Base-by-base conservation (phyloP, 2,113 vertebrate species). In the Thomomys bottae region DNA sequence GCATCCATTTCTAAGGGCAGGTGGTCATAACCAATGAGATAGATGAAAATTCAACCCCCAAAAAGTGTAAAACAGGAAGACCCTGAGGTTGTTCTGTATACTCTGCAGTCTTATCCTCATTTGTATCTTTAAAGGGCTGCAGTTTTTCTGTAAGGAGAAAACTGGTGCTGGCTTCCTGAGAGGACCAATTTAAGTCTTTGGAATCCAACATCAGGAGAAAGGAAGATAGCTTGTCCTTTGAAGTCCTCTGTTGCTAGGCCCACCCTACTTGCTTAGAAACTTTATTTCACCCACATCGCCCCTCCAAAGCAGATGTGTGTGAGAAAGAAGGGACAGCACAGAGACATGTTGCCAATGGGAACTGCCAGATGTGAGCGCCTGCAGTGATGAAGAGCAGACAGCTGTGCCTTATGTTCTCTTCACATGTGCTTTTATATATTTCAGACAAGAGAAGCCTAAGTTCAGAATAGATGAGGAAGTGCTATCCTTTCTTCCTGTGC, bases 131-230 rank as follows among this genome's bases (percentile, higher is more conserved):
- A 72, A 91, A 89, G 59, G 94, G 57, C 6, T 61, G 4, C 64
- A 84, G 85, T 38, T 93, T 95, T 91, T 84, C 75, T 87, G 10
- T 18, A 42, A 32, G n/a, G 68, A 91, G 36, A 78, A 84, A 93
- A 87, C 17, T 57, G 9, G 45, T 42, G 36, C 68, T 57, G 91
- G 85, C 59, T 84, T 95, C 0, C 30, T 84, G 78, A 92, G 23
- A 88, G 42, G 78, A 87, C 89, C 76, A 89, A 24, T 54, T 67
- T n/a, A 89, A 57, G 71, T 79, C 63, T 84, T 45, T 23, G 71
- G n/a, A 61, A 49, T 23, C 23, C 38, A 49, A 38, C 23, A 67
- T 78, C n/a, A 30, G 64, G 63, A 89, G 57, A 88, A 70, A 91
- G 68, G 32, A 87, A 34, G 24, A 84, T 21, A 20, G 64, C 63